A percentile compares a stretch with the other conserved stretches of the same genome.
Evolutionary conservation across 1,140 invertebrate genomes (phyloP).

Genomic region (Tribolium madens): DNA sequence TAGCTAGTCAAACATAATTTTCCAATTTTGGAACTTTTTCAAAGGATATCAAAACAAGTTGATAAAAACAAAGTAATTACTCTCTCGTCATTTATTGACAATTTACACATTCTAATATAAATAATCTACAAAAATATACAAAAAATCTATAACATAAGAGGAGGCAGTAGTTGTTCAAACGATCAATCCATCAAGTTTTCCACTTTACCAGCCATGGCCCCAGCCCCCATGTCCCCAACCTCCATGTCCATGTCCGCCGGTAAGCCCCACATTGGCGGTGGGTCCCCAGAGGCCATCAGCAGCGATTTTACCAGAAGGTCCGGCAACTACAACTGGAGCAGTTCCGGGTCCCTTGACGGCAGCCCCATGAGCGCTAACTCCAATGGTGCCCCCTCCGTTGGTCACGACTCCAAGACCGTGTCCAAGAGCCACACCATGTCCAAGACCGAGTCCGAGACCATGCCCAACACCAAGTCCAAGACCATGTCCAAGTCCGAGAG

Average conservation of each 20-base stretch:
- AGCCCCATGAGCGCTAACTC: constrained; percentile 43
- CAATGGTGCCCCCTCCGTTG: constrained; percentile 41
- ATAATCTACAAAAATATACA: constrained; percentile 35
- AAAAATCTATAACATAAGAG: constrained; percentile 8
- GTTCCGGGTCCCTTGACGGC: constrained; percentile 43
- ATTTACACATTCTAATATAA: constrained; percentile 4
- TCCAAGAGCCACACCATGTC: background rate
- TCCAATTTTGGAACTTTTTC: too few relatives aligned
- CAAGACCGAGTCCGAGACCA: constrained; percentile 18
- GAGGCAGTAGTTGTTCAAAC: constrained; percentile 14
- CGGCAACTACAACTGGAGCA: constrained; percentile 41
- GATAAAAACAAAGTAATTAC: background rate
- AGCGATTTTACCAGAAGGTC: constrained; percentile 44
- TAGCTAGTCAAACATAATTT: too few relatives aligned
- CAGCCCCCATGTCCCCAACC: background rate
- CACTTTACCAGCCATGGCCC: background rate
- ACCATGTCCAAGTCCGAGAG: constrained; percentile 49
- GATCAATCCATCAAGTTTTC: background rate
- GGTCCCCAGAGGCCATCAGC: constrained; percentile 49
- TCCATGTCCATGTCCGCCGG: background rate
- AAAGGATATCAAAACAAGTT: too few relatives aligned
- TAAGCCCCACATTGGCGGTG: constrained; percentile 38
- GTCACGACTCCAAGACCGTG: constrained; percentile 10
- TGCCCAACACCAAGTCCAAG: constrained; percentile 7
- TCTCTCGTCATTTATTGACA: constrained; percentile 27